A percentile compares a stretch with the other conserved stretches of the same genome.
These are phyloP conservation scores for Malurus alboscapulatus DNA, from an alignment of 2,113 vertebrate genomes.

Conservation along the genomic window DNA sequence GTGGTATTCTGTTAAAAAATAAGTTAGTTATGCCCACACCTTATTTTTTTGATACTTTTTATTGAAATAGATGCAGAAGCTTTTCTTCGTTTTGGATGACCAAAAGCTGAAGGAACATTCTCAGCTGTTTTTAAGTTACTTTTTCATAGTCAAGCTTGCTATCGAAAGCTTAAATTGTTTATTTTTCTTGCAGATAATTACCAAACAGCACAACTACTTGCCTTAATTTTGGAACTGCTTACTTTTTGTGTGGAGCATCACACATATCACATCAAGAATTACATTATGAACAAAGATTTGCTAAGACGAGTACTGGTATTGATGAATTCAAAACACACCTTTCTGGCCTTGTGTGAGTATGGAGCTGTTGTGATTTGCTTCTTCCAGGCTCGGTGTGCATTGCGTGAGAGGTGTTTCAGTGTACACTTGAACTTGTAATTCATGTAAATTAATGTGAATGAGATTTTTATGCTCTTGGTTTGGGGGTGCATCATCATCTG, in stretches of 20 bases:
- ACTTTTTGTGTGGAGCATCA: conserved; percentile 98
- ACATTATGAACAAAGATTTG: conserved; percentile 98
- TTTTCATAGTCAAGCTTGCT: neutral
- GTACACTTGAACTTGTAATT: neutral
- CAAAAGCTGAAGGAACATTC: neutral
- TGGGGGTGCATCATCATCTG: neutral
- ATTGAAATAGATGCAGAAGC: neutral
- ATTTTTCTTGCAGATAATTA: conserved; percentile 87
- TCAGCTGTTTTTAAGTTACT: neutral
- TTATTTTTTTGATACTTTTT: neutral
- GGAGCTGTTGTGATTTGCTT: neutral
- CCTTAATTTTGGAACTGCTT: conserved; percentile 94
- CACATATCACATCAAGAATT: conserved; percentile 98
- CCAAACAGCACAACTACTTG: conserved; percentile 95
- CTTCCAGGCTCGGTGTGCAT: neutral
- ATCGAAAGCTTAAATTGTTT: neutral
- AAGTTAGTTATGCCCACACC: neutral
- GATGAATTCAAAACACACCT: conserved; percentile 98
- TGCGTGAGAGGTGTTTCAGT: neutral
- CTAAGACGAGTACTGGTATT: conserved; percentile 93
- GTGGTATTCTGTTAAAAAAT: neutral
- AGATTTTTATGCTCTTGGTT: neutral
- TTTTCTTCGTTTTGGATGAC: neutral
- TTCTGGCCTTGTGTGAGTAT: conserved; percentile 95
- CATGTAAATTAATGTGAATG: fast-evolving